A percentile compares a stretch with the other conserved stretches of the same genome.
These are phyloP conservation scores for Gymnopithys bicolor DNA, from an alignment of 2,797 vertebrate genomes.

Conservation along the genomic window DNA sequence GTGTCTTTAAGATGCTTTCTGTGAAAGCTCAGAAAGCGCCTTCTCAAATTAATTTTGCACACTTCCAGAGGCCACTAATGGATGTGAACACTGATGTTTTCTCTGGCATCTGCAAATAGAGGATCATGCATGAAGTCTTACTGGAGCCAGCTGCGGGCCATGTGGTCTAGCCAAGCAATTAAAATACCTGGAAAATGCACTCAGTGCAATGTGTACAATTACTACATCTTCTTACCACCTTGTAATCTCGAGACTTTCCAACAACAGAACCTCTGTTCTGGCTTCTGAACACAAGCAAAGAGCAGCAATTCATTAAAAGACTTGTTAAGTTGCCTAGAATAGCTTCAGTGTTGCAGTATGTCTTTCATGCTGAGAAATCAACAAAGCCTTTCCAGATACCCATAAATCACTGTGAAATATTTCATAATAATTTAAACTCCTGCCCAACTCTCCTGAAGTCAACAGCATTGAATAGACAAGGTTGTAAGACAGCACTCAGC, in stretches of 20 bases:
- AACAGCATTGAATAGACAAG: background rate
- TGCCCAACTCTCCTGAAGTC: background rate
- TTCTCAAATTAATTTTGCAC: constrained; percentile 26
- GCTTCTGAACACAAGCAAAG: background rate
- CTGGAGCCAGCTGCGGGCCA: background rate
- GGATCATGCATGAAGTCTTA: background rate
- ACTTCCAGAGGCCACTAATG: background rate
- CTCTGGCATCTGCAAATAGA: background rate
- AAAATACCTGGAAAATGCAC: constrained; percentile 16
- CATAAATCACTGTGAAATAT: constrained; percentile 3
- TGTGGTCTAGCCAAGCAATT: background rate
- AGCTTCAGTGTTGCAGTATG: background rate
- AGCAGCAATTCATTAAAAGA: constrained; percentile 28
- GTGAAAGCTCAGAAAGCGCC: background rate
- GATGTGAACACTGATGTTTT: constrained; percentile 4
- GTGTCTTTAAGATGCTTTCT: background rate
- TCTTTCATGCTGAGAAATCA: constrained; percentile 6
- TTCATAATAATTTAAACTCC: background rate
- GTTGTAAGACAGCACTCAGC: background rate
- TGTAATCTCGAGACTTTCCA: background rate
- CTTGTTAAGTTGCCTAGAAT: background rate
- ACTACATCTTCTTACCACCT: constrained; percentile 7
- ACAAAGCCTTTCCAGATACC: background rate
- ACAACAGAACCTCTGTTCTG: constrained; percentile 28
- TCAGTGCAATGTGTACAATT: background rate